phyloP scores from a whole-genome alignment of 2,797 vertebrate species.

The Balearica regulorum region DNA sequence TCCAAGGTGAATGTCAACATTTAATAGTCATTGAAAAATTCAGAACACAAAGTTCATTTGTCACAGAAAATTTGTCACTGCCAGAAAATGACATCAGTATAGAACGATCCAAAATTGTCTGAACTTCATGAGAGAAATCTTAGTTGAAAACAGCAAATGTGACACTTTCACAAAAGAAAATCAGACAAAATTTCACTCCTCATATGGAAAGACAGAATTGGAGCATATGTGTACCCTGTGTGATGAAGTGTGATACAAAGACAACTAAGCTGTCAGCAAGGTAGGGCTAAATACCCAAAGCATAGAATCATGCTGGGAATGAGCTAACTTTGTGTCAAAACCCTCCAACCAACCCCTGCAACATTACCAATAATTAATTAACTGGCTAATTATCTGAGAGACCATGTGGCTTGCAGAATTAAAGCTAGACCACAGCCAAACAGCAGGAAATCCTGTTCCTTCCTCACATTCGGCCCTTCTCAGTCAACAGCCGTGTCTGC shows the following conservation, averaged over 20 bases:
- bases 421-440: background rate
- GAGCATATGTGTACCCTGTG: background rate
- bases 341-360: background rate
- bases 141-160: background rate
- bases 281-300: background rate
- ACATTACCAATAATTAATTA: background rate
- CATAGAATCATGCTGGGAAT: background rate
- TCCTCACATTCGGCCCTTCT: background rate
- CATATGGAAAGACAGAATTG: background rate
- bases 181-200: background rate
- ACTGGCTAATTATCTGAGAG: background rate
- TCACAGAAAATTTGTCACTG: background rate
- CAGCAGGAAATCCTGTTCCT: background rate
- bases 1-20: background rate
- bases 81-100: background rate
- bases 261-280: background rate
- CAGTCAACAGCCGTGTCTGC: background rate
- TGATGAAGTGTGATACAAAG: background rate
- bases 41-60: background rate
- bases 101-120: background rate
- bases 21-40: background rate
- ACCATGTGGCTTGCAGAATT: background rate
- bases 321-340: background rate
- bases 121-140: background rate
- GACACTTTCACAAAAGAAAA: background rate